These are phyloP conservation scores for Characodon lateralis DNA, from an alignment of 2,797 vertebrate species.

Conservation along the genomic window DNA sequence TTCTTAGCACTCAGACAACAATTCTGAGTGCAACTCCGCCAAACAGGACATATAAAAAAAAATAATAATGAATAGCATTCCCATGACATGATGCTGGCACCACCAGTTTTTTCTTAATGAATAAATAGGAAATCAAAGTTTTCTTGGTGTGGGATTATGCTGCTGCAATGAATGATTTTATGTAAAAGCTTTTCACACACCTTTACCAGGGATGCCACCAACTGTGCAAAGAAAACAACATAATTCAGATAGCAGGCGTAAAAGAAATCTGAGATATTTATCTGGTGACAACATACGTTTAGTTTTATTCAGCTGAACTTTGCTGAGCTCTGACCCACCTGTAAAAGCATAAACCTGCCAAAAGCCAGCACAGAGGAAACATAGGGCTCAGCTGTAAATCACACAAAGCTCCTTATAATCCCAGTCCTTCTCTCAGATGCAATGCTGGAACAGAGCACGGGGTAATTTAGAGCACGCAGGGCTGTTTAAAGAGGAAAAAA, in stretches of 20 bases:
- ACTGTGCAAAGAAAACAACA: background rate
- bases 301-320: slow-evolving; percentile 22
- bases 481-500: slow-evolving; percentile 57
- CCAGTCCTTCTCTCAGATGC: slow-evolving; percentile 35
- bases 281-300: slow-evolving; percentile 24
- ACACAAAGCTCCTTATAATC: slow-evolving; percentile 37
- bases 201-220: background rate
- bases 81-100: too few species aligned
- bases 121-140: background rate
- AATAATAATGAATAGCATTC: too few species aligned
- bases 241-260: slow-evolving; percentile 11
- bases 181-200: background rate
- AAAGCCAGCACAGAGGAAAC: slow-evolving; percentile 16
- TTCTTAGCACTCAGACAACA: too few species aligned
- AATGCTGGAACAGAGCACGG: slow-evolving; percentile 31
- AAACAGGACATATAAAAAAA: too few species aligned
- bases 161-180: too few species aligned
- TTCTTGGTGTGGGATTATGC: background rate
- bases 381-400: slow-evolving; percentile 42
- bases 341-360: slow-evolving; percentile 21
- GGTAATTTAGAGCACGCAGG: slow-evolving; percentile 49
- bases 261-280: slow-evolving; percentile 3
- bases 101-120: background rate
- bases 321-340: slow-evolving; percentile 35
- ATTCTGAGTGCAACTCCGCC: too few species aligned